Evolutionary conservation across 2,113 vertebrate genomes (phyloP).

Genomic region (Romanogobio albipinnatus): DNA sequence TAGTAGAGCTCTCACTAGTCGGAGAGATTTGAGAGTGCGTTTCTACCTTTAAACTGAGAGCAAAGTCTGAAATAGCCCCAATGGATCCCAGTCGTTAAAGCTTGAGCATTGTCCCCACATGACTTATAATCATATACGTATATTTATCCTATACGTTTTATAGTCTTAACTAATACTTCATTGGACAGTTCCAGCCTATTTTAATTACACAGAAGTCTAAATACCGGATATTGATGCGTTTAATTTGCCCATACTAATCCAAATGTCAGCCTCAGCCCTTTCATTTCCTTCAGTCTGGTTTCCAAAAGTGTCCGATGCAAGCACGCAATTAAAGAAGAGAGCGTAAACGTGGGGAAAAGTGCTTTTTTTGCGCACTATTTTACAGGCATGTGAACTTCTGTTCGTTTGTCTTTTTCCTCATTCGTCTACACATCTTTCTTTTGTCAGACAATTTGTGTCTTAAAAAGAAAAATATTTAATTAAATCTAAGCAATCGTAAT

Average conservation of each 20-base stretch:
- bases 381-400: background rate
- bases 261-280: constrained; percentile 1
- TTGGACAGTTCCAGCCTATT: background rate
- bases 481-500: background rate
- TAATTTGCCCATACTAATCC: background rate
- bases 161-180: constrained; percentile 22
- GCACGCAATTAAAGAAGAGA: background rate
- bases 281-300: background rate
- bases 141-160: constrained; percentile 8
- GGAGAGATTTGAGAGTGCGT: constrained; percentile 7
- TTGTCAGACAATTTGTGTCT: background rate
- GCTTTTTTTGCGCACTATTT: background rate
- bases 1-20: background rate
- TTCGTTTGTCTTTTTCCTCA: background rate
- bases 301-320: background rate
- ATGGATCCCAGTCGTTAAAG: background rate
- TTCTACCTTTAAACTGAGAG: constrained; percentile 11
- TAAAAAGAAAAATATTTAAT: background rate
- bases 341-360: background rate
- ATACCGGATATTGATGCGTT: background rate
- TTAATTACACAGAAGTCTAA: background rate
- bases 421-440: background rate
- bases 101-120: background rate
- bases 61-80: constrained; percentile 20
- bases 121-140: background rate